Conservation (phyloP, 2,113 vertebrate genomes). For the Lota lota region DNA sequence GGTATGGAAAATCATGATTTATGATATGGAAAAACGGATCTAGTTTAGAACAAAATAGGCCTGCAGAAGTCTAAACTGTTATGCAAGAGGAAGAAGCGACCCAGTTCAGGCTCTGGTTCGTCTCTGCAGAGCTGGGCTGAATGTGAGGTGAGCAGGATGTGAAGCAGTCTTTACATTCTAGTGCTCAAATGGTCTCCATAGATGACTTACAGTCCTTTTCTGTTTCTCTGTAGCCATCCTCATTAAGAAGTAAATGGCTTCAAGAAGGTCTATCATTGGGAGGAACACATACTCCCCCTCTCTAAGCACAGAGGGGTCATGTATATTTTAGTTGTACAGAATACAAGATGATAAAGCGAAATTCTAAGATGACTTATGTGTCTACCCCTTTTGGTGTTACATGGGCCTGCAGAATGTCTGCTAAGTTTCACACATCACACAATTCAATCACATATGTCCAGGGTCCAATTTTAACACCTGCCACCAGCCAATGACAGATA, state of each 20-base stretch:
- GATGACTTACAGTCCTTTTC: background rate
- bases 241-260: slow-evolving; percentile 12
- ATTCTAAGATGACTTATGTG: no score
- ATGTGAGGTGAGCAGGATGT: slow-evolving; percentile 24
- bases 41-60: slow-evolving; percentile 35
- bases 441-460: no score
- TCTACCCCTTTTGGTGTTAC: no score
- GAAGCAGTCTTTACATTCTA: background rate
- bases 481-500: no score
- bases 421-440: no score
- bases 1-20: slow-evolving; percentile 27
- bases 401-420: no score
- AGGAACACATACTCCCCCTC: no score
- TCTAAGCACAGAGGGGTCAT: no score
- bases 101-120: slow-evolving; percentile 32
- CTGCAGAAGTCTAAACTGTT: slow-evolving; percentile 36
- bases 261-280: background rate
- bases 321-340: no score
- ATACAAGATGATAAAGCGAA: no score
- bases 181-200: slow-evolving; percentile 10
- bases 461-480: no score
- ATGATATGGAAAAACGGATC: slow-evolving; percentile 7
- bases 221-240: slow-evolving; percentile 5
- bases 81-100: slow-evolving; percentile 34
- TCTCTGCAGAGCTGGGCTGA: slow-evolving; percentile 12